Evolutionary conservation across 2,888 invertebrate species (phyloP).

Genomic region (Parascotia fuliginaria): DNA sequence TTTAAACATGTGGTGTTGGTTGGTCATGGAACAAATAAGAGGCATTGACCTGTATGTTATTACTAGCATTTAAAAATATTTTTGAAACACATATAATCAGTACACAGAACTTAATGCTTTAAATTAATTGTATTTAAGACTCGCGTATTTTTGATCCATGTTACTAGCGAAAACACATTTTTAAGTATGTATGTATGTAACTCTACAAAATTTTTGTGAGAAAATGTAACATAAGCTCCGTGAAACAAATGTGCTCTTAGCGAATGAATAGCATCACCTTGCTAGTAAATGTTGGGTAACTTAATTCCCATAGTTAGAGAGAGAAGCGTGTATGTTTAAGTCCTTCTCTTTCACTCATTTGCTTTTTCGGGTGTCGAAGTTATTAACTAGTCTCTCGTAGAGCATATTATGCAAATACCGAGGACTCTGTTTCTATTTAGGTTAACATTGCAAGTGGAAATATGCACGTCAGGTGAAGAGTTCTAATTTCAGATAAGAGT

Average conservation of each 20-base stretch:
- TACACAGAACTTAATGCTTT: too few species aligned
- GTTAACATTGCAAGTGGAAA: background rate
- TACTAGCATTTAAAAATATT: too few species aligned
- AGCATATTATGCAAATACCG: constrained; percentile 24
- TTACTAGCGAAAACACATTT: background rate
- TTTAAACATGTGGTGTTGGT: too few species aligned
- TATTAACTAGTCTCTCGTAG: constrained; percentile 31
- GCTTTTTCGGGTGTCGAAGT: constrained; percentile 26
- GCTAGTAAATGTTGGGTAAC: constrained; percentile 14
- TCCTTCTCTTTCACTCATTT: constrained; percentile 14
- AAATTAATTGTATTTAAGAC: too few species aligned
- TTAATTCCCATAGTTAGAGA: constrained; percentile 4
- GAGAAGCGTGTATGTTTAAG: constrained; percentile 15
- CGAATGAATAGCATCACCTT: constrained; percentile 34
- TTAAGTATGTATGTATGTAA: constrained; percentile 28
- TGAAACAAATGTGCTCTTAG: constrained; percentile 36
- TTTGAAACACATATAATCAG: too few species aligned
- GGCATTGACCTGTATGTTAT: too few species aligned
- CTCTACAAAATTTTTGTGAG: constrained; percentile 23
- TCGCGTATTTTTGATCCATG: too few species aligned
- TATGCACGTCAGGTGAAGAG: background rate
- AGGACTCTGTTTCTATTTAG: constrained; percentile 26
- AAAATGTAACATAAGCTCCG: constrained; percentile 32
- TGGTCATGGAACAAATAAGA: too few species aligned
- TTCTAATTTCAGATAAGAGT: background rate